A percentile compares a stretch with the other conserved stretches of the same genome.
Conservation (phyloP, 2,113 vertebrate species). For the Mungos mungo region DNA sequence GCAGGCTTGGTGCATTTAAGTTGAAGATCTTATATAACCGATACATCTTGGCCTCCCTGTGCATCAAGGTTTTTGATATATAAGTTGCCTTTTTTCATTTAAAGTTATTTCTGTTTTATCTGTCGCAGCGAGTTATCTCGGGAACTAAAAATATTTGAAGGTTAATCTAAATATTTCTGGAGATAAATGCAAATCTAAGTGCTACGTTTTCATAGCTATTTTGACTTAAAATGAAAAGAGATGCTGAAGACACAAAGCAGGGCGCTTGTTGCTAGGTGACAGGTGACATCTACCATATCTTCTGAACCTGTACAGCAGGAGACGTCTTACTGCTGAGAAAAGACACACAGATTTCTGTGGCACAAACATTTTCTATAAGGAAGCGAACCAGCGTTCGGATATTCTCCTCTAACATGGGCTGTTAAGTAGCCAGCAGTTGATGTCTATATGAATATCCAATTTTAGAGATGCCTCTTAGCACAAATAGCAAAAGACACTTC, state of each 20-base stretch:
- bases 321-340: conserved; percentile 53
- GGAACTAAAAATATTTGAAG: conserved; percentile 76
- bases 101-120: conserved; percentile 60
- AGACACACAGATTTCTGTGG: neutral
- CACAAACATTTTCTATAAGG: neutral
- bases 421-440: neutral
- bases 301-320: conserved; percentile 77
- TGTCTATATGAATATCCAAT: neutral
- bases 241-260: conserved; percentile 66
- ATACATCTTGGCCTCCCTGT: neutral
- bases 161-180: conserved; percentile 80
- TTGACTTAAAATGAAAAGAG: conserved; percentile 78
- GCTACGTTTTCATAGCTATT: conserved; percentile 71
- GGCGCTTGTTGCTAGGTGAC: conserved; percentile 83
- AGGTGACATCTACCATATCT: conserved; percentile 72
- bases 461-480: neutral
- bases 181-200: conserved; percentile 78
- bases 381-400: neutral
- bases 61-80: neutral
- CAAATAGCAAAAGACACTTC: neutral
- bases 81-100: conserved; percentile 21
- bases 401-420: neutral
- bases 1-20: neutral
- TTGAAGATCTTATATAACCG: neutral
- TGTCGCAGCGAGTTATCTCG: conserved; percentile 25